phyloP scores from a whole-genome alignment of 2,888 invertebrate species.

The Apeira syringaria region DNA sequence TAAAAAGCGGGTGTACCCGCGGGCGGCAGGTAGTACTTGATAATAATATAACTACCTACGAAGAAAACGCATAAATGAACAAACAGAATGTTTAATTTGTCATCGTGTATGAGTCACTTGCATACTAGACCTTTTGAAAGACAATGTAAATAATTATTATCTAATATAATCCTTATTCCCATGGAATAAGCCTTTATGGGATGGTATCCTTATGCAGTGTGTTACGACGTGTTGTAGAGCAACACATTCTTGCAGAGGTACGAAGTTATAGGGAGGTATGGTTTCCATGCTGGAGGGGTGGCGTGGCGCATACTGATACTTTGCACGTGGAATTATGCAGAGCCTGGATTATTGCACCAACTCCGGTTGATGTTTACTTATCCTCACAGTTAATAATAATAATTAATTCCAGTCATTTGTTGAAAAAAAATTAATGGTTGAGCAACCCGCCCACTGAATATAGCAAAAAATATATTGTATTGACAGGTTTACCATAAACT shows the following conservation, averaged over 20 bases:
- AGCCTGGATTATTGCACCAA: conserved; percentile 6
- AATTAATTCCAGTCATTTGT: no score
- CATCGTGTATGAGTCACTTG: conserved; percentile 33
- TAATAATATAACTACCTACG: no score
- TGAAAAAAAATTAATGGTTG: no score
- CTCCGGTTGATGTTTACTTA: conserved; percentile 1
- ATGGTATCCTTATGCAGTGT: background rate
- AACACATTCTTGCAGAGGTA: conserved; percentile 25
- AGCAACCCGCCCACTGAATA: no score
- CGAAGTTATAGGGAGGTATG: conserved; percentile 25
- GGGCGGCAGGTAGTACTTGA: no score
- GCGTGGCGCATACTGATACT: conserved; percentile 29
- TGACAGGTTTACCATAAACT: no score
- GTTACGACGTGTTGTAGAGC: conserved; percentile 10
- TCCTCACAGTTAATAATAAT: no score
- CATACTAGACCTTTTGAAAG: conserved; percentile 9
- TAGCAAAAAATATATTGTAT: no score
- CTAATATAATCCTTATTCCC: conserved; percentile 5
- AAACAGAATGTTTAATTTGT: conserved; percentile 36
- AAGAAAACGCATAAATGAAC: no score
- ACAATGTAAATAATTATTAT: background rate
- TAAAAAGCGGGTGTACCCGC: no score
- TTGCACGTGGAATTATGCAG: conserved; percentile 25
- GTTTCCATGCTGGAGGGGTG: conserved; percentile 23
- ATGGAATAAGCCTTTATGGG: conserved; percentile 18